A percentile compares a stretch with the other conserved stretches of the same genome.
Evolutionary conservation across 2,888 invertebrate genomes (phyloP).

Genomic region (Augiades crinisus): DNA sequence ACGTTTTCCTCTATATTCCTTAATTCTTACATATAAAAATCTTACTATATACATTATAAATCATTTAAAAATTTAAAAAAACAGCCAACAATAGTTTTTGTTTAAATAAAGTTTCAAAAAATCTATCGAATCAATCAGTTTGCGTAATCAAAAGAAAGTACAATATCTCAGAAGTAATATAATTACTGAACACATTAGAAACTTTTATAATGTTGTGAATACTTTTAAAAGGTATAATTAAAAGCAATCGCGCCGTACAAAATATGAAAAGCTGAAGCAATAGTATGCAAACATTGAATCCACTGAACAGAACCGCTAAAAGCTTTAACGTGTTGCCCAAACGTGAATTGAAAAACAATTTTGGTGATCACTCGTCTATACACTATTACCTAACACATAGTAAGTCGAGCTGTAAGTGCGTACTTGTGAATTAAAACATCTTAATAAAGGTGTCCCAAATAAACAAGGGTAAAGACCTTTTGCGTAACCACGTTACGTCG

Average conservation of each 20-base stretch:
- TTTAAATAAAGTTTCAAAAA: too few species aligned
- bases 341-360: slow-evolving; percentile 53
- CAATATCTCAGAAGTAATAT: too few species aligned
- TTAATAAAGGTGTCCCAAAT: slow-evolving; percentile 71
- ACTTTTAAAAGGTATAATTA: too few species aligned
- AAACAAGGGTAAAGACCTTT: slow-evolving; percentile 79
- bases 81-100: too few species aligned
- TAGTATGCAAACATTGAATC: slow-evolving; percentile 39
- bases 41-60: too few species aligned
- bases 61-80: too few species aligned
- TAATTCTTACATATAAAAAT: too few species aligned
- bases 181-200: too few species aligned
- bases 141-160: too few species aligned
- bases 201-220: too few species aligned
- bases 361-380: slow-evolving; percentile 37
- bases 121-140: too few species aligned
- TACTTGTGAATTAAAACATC: slow-evolving; percentile 70
- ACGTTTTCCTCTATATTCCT: slow-evolving; percentile 6
- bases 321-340: slow-evolving; percentile 50
- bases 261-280: slow-evolving; percentile 42
- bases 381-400: slow-evolving; percentile 50
- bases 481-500: slow-evolving; percentile 72
- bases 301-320: slow-evolving; percentile 43
- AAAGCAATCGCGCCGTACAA: not conserved
- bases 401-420: slow-evolving; percentile 52